Base-by-base conservation (phyloP, 2,888 invertebrate genomes). In the Agrochola lota region DNA sequence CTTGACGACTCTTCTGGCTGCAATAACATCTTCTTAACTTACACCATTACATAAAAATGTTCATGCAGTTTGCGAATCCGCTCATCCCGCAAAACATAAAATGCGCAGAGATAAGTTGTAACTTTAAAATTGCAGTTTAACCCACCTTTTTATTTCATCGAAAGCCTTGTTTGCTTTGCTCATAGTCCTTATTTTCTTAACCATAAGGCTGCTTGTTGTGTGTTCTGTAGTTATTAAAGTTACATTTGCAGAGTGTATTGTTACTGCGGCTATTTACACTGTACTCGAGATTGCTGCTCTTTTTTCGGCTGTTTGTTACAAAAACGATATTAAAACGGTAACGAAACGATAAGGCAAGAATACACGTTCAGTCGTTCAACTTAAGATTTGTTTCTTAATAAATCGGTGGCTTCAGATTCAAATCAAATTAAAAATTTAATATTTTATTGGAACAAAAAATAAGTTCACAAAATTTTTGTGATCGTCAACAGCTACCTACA, bases 181-280 rank as follows among this genome's bases (percentile, higher is more conserved):
- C 26, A 52, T 71, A 66, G 71, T 69, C 62, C 71, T 78, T 87
- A 79, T 79, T 67, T 15, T 59, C 49, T 4, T 17, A 12, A 23
- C 0, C 11, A 40, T 77, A 87, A 77, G 71, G 76, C 23, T 75
- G 67, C 69, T 66, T 80, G 70, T 83, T 74, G 76, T 80, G 43
- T 81, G 81, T 46, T 62, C 72, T 60, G 62, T 62, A 79, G 60
- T 83, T 89, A 85, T 79, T 80, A 87, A 83, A 83, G 79, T 78
- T 77, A 83, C 72, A 85, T 90, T 90, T 90, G 78, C 80, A 83
- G 71, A 85, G 88, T 86, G 85, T 89, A 90, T 91, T 90, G 89
- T 91, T 90, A 90, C 90, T 81, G 80, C 66, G 78, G 77, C 74
- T 91, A 90, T 91, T 91, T 91, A 85, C 88, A 83, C 86, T 84